Conservation (phyloP, 37 sponge, comb jelly and placozoan species). For the Beroe ovata region DNA sequence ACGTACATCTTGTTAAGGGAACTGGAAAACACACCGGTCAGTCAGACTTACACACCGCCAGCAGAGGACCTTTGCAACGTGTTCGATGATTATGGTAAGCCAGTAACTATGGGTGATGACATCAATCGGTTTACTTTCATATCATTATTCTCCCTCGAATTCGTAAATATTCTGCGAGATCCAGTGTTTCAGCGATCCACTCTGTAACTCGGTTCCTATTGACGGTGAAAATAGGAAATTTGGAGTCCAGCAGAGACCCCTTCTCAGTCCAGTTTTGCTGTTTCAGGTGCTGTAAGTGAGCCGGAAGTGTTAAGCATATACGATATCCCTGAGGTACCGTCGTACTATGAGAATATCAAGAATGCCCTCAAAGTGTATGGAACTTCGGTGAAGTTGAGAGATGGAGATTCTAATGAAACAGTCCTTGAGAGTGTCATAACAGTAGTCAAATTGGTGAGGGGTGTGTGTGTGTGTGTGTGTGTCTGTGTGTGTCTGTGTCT, state of each 20-base stretch:
- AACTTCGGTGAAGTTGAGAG: not conserved
- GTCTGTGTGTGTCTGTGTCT: too few relatives aligned
- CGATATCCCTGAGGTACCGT: not conserved
- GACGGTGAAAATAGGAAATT: not conserved
- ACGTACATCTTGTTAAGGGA: not conserved
- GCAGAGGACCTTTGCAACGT: not conserved
- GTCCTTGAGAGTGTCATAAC: not conserved
- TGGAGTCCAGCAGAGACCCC: too few relatives aligned
- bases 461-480: not conserved
- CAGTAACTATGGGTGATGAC: too few relatives aligned
- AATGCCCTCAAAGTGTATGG: conserved; percentile 11
- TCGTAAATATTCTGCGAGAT: too few relatives aligned
- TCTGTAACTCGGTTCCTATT: too few relatives aligned
- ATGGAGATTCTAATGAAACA: not conserved
- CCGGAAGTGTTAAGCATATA: not conserved
- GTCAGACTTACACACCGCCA: conserved; percentile 8
- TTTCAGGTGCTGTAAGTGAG: not conserved
- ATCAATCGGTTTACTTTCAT: too few relatives aligned
- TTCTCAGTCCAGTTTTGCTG: too few relatives aligned
- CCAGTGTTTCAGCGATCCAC: too few relatives aligned
- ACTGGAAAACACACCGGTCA: not conserved
- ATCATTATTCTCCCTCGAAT: too few relatives aligned
- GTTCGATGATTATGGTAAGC: conserved; percentile 24
- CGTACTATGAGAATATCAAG: conserved; percentile 2
- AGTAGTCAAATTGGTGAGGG: not conserved